Base-by-base conservation (phyloP, 2,797 vertebrate species). In the Sphenodon punctatus region DNA sequence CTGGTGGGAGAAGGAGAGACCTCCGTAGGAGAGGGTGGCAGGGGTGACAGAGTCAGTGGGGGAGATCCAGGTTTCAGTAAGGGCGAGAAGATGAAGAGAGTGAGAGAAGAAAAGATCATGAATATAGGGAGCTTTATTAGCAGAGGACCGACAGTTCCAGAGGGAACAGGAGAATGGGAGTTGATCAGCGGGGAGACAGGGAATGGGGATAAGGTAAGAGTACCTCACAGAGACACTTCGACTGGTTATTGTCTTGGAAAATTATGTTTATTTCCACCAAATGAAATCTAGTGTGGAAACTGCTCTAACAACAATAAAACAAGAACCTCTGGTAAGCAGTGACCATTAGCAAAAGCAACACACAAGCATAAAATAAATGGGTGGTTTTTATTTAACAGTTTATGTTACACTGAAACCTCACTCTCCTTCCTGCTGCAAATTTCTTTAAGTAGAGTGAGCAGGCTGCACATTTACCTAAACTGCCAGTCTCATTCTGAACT, bases 401-500 rank as follows among this genome's bases (percentile, higher is more conserved):
- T 23, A 42, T 17, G 16, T 75, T 79, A 73, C 6, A 23, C 22
- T 23, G 22, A 19, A 17, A 46, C 48, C 22, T 22, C 22, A 4
- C 77, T 77, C 79, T 91, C 90, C 82, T 88, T 91, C 88, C 90
- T 92, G 89, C 90, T 90, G 86, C 68, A 88, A 75, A 45, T 63
- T 60, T 88, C 74, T 8, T 1, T 67, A 82, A 88, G 86, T 78
- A 84, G 86, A 80, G 88, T 66, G 76, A 87, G 82, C 84, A 78
- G 85, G 81, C 55, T 3, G 84, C 2, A 7, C 80, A 84, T 84
- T 91, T 86, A 82, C 80, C 56, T 38, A 81, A 81, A 81, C 69
- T 65, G 30, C n/a, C 30, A 7, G 43, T 63, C 77, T 78, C 89
- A 82, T 61, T 88, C 80, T 61, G 75, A 59, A 51, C 88, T 87